Percentiles rank a stretch among this genome's conserved stretches.
These are phyloP conservation scores for Tilapia sparmanii DNA, from an alignment of 2,113 vertebrate genomes.

Conservation along the genomic window DNA sequence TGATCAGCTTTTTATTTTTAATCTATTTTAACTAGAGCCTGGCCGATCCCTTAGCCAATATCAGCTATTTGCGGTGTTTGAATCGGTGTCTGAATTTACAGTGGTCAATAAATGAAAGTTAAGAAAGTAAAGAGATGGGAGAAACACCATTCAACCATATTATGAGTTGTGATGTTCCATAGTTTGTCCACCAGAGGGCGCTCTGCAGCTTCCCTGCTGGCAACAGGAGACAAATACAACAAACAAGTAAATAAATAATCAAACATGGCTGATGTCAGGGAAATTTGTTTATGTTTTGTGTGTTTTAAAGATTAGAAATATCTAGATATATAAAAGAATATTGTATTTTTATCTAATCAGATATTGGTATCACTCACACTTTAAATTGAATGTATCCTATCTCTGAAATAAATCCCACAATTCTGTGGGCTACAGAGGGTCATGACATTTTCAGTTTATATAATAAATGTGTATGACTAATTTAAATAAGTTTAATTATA, in stretches of 20 bases:
- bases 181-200: background rate
- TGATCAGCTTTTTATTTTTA: background rate
- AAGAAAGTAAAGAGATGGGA: background rate
- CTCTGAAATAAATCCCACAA: background rate
- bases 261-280: background rate
- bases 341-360: background rate
- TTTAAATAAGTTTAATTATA: background rate
- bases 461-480: background rate
- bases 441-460: background rate
- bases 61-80: background rate
- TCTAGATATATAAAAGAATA: background rate
- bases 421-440: background rate
- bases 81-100: background rate
- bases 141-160: background rate
- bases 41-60: background rate
- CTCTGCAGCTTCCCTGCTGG: background rate
- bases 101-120: background rate
- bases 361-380: rapidly evolving
- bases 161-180: background rate
- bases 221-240: background rate
- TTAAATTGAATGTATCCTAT: background rate
- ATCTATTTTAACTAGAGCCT: background rate
- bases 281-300: background rate
- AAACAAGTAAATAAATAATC: background rate
- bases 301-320: background rate